Evolutionary conservation across 2,113 vertebrate genomes (phyloP).

Genomic region (Puntigrus tetrazona): DNA sequence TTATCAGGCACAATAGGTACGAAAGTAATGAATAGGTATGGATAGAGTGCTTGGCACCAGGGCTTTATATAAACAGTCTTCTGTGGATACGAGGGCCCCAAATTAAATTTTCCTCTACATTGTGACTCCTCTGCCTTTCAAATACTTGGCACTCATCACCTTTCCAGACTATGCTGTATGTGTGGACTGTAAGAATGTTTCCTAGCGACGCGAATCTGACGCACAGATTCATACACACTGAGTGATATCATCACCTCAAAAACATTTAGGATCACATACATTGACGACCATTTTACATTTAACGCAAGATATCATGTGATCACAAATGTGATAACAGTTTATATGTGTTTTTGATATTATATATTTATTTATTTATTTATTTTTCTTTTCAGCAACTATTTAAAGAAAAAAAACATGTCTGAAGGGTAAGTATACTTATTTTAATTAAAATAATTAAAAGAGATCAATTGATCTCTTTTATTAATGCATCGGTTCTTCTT

Average conservation of each 20-base stretch:
- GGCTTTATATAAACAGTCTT: slow-evolving; percentile 5
- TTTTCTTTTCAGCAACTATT: slow-evolving; percentile 53
- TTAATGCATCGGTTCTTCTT: background rate
- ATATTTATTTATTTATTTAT: background rate
- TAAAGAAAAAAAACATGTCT: slow-evolving; percentile 69
- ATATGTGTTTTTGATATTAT: background rate
- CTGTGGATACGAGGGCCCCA: background rate
- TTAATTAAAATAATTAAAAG: too few relatives aligned
- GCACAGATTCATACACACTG: background rate
- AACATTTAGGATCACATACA: background rate
- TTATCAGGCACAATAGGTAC: slow-evolving; percentile 6
- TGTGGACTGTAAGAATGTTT: slow-evolving; percentile 28
- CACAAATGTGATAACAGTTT: background rate
- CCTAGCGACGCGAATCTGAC: background rate
- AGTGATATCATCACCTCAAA: slow-evolving; percentile 10
- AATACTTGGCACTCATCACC: slow-evolving; percentile 2
- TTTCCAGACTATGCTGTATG: slow-evolving; percentile 6
- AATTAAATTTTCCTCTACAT: background rate
- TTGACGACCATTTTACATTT: background rate
- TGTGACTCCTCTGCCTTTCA: background rate
- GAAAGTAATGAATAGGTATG: background rate
- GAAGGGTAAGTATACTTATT: slow-evolving; percentile 70
- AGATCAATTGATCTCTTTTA: slow-evolving; percentile 13
- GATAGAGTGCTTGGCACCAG: background rate
- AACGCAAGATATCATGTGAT: background rate